phyloP scores from a whole-genome alignment of 92 coral and sea anemone genomes.

The Umimayanthus chanpuru region DNA sequence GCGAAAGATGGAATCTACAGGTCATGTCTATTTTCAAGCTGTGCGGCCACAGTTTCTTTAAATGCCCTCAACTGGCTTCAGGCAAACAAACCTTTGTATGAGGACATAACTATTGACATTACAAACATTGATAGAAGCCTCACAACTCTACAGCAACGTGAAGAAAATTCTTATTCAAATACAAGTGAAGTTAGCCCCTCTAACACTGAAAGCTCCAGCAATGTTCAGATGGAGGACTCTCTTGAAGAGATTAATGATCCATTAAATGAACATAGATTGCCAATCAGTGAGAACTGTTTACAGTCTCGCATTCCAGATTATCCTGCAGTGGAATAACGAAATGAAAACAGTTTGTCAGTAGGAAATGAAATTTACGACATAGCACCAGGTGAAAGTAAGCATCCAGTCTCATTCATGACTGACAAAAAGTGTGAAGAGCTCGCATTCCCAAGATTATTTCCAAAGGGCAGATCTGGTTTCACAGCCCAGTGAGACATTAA shows the following conservation, averaged over 20 bases:
- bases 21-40: conserved; percentile 75
- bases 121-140: background rate
- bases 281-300: too few species aligned
- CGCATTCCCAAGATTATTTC: too few species aligned
- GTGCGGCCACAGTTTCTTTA: conserved; percentile 47
- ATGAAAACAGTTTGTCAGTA: background rate
- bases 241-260: conserved; percentile 11
- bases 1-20: conserved; percentile 66
- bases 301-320: conserved; percentile 15
- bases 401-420: too few species aligned
- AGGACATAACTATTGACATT: background rate
- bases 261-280: too few species aligned
- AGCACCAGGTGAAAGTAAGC: too few species aligned
- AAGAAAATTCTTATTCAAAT: background rate
- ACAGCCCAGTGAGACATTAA: too few species aligned
- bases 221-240: background rate
- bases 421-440: too few species aligned
- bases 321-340: background rate
- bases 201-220: background rate
- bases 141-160: background rate
- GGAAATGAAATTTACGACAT: background rate
- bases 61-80: background rate
- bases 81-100: too few species aligned
- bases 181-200: background rate
- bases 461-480: too few species aligned